These are phyloP conservation scores for Yponomeuta cagnagella DNA, from an alignment of 2,888 invertebrate species.

Conservation along the genomic window DNA sequence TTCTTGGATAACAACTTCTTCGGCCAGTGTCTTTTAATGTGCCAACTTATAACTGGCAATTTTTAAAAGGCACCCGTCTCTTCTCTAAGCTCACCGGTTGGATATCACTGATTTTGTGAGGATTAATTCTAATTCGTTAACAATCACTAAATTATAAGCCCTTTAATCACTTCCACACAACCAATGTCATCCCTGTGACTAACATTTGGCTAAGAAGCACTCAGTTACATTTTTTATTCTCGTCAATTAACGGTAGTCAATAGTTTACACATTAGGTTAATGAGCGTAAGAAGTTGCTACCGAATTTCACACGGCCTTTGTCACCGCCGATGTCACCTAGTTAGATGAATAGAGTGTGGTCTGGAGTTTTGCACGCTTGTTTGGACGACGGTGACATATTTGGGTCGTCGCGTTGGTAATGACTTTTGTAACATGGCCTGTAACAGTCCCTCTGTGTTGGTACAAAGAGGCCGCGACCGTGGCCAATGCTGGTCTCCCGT, in stretches of 20 bases:
- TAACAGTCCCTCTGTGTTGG: not conserved
- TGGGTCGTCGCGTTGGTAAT: not conserved
- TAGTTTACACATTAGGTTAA: conserved; percentile 2
- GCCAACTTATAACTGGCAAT: conserved; percentile 44
- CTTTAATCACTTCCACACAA: conserved; percentile 51
- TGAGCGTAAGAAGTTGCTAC: not conserved
- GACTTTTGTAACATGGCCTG: not conserved
- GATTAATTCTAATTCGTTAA: conserved; percentile 36
- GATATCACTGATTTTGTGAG: conserved; percentile 51
- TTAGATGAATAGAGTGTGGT: conserved; percentile 39
- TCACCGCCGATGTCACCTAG: not conserved
- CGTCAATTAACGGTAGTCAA: not conserved
- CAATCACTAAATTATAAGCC: conserved; percentile 29
- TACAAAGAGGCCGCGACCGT: conserved; percentile 31
- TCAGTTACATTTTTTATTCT: conserved; percentile 4
- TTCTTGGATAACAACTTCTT: conserved; percentile 21
- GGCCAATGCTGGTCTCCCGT: conserved; percentile 50
- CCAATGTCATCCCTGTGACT: conserved; percentile 67
- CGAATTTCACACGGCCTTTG: conserved; percentile 1
- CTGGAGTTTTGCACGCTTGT: conserved; percentile 45
- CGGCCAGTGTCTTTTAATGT: conserved; percentile 38
- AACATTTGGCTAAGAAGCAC: conserved; percentile 44
- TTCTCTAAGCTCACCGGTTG: conserved; percentile 47
- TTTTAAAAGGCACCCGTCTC: conserved; percentile 45
- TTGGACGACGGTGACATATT: conserved; percentile 17